Base-by-base conservation (phyloP, 2,888 invertebrate genomes). In the Griposia aprilina region DNA sequence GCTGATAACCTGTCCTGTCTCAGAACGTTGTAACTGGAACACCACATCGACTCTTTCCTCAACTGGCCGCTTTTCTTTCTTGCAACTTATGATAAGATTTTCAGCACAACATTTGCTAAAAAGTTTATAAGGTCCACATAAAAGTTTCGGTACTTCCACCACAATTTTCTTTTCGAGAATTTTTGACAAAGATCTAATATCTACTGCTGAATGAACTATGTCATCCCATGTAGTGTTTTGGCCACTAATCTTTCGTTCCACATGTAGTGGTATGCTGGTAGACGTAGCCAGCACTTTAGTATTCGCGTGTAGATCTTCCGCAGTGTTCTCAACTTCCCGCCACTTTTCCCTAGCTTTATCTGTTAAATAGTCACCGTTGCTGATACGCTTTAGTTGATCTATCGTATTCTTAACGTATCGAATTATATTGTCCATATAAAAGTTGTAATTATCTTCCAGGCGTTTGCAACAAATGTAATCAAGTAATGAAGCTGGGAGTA, bases 361-460 rank as follows among this genome's bases (percentile, higher is more conserved):
- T 6, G 96, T 96, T 78, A 97, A 91, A 83, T 94, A 97, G 81
- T 97, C 97, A 2, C 97, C 97, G 75, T 97, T 96, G 81, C 96
- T 96, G 41, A 97, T 96, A 26, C 96, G 93, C 86, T 95, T 96
- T n/a, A 97, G 88, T 82, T 97, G 96, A 5, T 96, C 96, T 75
- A 97, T 96, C 1, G 96, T 96, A 73, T 95, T 92, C 76, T 93
- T 93, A 0, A 96, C 96, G 79, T 96, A 94, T 87, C 88, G 89
- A 59, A 97, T 96, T 11, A 96, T 92, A 76, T 94, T 96, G 20
- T 97, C 96, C 95, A 97, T 95, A 81, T 96, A 94, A 86, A 96
- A 95, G 82, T 93, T 95, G 76, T 94, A 95, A 84, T 95, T 95
- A 68, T 96, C 95, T 82, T 96, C 96, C 8, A 95, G 86, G 2